Evolutionary conservation across 2,113 vertebrate genomes (phyloP).

Genomic region (human): GRCh38 chr9:89996501-89997000

Average conservation of each 20-base stretch:
- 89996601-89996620: neutral
- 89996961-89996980: neutral
- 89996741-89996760: neutral
- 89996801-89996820: neutral
- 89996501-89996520: neutral
- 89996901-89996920: neutral
- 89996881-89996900: neutral
- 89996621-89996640: no score
- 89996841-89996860: neutral
- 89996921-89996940: no score
- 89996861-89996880: neutral
- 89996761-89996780: no score
- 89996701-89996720: fast-evolving
- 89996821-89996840: neutral
- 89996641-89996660: neutral
- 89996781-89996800: neutral
- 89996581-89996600: neutral
- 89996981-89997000: fast-evolving
- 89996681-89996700: neutral
- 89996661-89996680: fast-evolving
- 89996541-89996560: no score
- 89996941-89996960: neutral
- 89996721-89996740: neutral
- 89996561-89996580: neutral
- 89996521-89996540: neutral